Base-by-base conservation (phyloP, 2,888 invertebrate species). In the Meliscaeva auricollis region DNA sequence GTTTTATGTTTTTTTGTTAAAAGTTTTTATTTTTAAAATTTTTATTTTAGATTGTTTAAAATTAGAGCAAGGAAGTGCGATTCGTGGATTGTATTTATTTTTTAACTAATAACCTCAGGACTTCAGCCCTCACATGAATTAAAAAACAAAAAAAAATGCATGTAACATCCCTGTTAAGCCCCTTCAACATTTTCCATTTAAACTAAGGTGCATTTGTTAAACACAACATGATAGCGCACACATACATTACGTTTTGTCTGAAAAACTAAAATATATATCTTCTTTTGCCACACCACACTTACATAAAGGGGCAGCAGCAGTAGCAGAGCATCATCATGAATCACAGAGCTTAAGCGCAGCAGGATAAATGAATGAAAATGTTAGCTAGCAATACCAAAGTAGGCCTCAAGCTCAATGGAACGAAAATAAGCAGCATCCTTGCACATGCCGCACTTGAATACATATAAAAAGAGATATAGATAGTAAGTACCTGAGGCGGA, bases 351-450 rank as follows among this genome's bases (percentile, higher is more conserved):
- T 76, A 81, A 85, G 81, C 81, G 56, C 76, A 76, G 60, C 48
- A 81, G 66, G 66, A 62, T 62, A 50, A 62, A 80, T 81, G 81
- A 76, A 85, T 85, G 85, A 85, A 85, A 85, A 73, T 58, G 81
- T 85, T 76, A 73, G 81, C 76, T 81, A 41, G 81, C 76, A 76
- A 76, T 81, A 81, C 69, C 60, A 60, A 20, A 66, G 41, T 80
- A 85, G 84, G 84, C 76, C 60, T 76, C 60, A 15, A 26, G 44
- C 72, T 73, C 73, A 56, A 73, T 85, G 72, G 48, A 46, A 76
- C 22, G 85, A 73, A 75, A 46, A 68, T 85, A 77, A 73, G 77
- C 58, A 77, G 46, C 58, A 68, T 66, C 64, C 73, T 72, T 56
- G 38, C 73, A 72, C 17, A 60, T 44, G 17, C 26, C 62, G 48